These are phyloP conservation scores for human DNA, from an alignment of 2,113 vertebrate genomes.

Conservation along the genomic window GRCh38 chr2:66066501-66067000, in stretches of 20 bases:
- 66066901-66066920: background rate
- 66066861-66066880: conserved; percentile 16
- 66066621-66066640: background rate
- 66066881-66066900: background rate
- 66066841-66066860: background rate
- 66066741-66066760: background rate
- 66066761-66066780: background rate
- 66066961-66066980: background rate
- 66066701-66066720: background rate
- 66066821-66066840: background rate
- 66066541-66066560: conserved; percentile 7
- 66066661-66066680: background rate
- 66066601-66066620: background rate
- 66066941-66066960: background rate
- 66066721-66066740: background rate
- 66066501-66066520: background rate
- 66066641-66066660: background rate
- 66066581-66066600: background rate
- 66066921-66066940: background rate
- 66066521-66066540: background rate
- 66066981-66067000: background rate
- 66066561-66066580: conserved; percentile 11
- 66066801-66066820: background rate
- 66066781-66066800: background rate
- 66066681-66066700: background rate